Conservation (phyloP, 2,113 vertebrate species). For the Peromyscus polionotus region DNA sequence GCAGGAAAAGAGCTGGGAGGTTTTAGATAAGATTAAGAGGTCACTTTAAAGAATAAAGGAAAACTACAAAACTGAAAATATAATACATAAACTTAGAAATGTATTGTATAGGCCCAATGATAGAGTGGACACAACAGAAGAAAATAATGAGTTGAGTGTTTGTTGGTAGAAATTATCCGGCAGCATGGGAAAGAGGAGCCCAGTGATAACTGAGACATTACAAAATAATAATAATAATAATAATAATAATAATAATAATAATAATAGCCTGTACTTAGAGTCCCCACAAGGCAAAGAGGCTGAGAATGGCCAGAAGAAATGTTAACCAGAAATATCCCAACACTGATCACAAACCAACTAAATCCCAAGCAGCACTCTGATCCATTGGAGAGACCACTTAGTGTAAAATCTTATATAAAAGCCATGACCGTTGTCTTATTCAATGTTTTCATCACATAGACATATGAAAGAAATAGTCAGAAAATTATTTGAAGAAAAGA, state of each 20-base stretch:
- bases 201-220: not conserved
- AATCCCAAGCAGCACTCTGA: not conserved
- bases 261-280: not conserved
- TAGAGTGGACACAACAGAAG: not conserved
- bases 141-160: not conserved
- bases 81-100: not conserved
- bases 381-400: not conserved
- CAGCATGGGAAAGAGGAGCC: not conserved
- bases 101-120: not conserved
- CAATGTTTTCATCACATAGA: not conserved
- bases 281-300: not conserved
- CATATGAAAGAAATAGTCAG: not conserved
- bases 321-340: not conserved
- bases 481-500: not conserved
- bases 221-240: not conserved
- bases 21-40: constrained; percentile 1
- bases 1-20: not conserved
- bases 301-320: constrained; percentile 28
- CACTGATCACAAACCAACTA: not conserved
- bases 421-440: not conserved
- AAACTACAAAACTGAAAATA: constrained; percentile 9
- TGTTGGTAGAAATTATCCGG: not conserved
- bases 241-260: not conserved
- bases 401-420: not conserved
- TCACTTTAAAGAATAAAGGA: constrained; percentile 18